Conservation (phyloP, 2,113 vertebrate species). For the Gallinago paraguaiae region DNA sequence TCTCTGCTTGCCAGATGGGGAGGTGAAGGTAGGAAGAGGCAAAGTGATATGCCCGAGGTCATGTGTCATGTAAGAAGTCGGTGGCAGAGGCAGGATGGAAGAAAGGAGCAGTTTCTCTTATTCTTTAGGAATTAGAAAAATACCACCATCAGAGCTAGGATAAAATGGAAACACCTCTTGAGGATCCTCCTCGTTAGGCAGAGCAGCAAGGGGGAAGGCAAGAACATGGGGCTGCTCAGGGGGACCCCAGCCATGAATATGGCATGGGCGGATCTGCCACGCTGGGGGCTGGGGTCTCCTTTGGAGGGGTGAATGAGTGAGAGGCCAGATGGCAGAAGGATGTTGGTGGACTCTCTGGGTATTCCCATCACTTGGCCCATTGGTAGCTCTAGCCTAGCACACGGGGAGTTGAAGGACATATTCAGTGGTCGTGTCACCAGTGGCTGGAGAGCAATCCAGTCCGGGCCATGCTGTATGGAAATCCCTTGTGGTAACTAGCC, state of each 20-base stretch:
- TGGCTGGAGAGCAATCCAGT: not conserved
- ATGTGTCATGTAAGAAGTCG: not conserved
- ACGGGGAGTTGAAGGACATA: not conserved
- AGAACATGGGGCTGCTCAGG: not conserved
- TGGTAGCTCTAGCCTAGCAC: not conserved
- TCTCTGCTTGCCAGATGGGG: conserved; percentile 24
- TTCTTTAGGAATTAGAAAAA: not conserved
- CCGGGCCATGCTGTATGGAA: not conserved
- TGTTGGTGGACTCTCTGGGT: not conserved
- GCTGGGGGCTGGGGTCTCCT: not conserved
- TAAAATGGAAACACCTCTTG: not conserved
- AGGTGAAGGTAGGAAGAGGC: conserved; percentile 23
- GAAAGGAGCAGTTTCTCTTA: not conserved
- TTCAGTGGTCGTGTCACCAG: not conserved
- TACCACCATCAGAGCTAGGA: not conserved
- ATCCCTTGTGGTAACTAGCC: not conserved
- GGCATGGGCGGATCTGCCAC: not conserved
- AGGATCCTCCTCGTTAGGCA: not conserved
- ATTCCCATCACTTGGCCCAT: not conserved
- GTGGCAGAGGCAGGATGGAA: not conserved
- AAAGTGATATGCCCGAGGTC: conserved; percentile 35
- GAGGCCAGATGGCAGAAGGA: not conserved
- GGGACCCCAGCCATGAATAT: rapidly evolving
- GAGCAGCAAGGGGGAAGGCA: not conserved
- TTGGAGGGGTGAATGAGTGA: not conserved